Percentiles rank a stretch among this genome's conserved stretches.
Evolutionary conservation across 2,797 vertebrate species (phyloP).

Genomic region (Paramormyrops hopkinsi): DNA sequence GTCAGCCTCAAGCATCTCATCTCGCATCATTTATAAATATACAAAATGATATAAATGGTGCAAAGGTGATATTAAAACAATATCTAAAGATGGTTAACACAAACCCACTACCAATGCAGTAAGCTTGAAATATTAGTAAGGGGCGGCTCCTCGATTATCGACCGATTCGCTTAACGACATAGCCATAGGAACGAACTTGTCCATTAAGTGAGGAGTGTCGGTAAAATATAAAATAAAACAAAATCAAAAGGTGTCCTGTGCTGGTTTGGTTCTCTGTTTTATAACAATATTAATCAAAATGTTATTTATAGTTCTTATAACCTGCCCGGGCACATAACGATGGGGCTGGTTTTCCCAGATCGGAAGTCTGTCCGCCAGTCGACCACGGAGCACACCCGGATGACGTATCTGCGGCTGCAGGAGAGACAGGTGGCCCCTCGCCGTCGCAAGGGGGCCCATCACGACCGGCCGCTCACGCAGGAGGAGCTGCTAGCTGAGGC

Average conservation of each 20-base stretch:
- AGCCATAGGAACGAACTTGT: background rate
- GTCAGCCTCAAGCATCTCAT: background rate
- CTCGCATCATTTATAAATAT: background rate
- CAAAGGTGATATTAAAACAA: background rate
- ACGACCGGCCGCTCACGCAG: conserved; percentile 79
- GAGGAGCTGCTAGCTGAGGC: conserved; percentile 89
- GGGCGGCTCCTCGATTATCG: background rate
- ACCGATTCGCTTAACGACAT: background rate
- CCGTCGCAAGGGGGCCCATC: conserved; percentile 74
- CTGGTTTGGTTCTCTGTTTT: background rate
- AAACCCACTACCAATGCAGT: background rate
- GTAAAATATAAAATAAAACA: background rate
- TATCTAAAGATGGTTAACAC: background rate
- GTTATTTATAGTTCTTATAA: background rate
- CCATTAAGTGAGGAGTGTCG: too few species aligned
- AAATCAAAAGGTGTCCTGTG: background rate
- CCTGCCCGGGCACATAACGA: background rate
- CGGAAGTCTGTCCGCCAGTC: conserved; percentile 92
- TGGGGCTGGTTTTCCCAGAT: conserved; percentile 48
- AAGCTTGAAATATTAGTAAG: background rate
- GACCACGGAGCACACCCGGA: conserved; percentile 86
- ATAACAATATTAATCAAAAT: background rate
- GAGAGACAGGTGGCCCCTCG: conserved; percentile 87
- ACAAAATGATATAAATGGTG: background rate
- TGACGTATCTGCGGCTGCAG: conserved; percentile 85